Evolutionary conservation across 2,888 invertebrate species (phyloP).

Genomic region (Caradrina clavipalpis): DNA sequence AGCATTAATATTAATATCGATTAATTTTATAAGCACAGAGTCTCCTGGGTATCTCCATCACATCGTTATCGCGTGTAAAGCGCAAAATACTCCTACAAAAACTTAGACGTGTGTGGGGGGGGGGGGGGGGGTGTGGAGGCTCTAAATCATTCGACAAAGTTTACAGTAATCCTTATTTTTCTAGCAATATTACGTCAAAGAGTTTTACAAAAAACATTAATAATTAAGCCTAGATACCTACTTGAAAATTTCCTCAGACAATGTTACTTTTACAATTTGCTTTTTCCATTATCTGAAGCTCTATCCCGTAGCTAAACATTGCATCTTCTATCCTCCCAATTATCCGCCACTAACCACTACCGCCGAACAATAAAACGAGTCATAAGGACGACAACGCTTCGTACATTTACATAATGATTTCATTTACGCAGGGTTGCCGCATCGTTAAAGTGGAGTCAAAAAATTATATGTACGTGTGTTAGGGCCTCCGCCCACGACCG

Average conservation of each 20-base stretch:
- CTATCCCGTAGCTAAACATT: background rate
- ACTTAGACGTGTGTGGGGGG: no score
- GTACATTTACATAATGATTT: constrained; percentile 64
- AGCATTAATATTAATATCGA: background rate
- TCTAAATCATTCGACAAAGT: no score
- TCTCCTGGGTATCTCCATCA: background rate
- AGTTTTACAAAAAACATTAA: no score
- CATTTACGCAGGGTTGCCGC: constrained; percentile 47
- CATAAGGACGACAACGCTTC: constrained; percentile 38
- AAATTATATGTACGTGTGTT: constrained; percentile 25
- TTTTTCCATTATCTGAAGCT: background rate
- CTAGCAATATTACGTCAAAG: background rate
- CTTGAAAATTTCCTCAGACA: background rate
- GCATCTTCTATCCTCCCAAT: constrained; percentile 36
- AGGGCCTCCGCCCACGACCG: no score
- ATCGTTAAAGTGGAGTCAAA: constrained; percentile 45
- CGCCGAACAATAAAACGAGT: constrained; percentile 41
- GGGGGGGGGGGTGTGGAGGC: no score
- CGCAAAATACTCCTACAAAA: no score
- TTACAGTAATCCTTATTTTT: no score
- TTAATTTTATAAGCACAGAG: background rate
- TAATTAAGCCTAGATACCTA: background rate
- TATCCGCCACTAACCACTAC: constrained; percentile 32
- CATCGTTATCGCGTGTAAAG: no score
- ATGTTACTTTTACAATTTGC: no score